phyloP scores from a whole-genome alignment of 2,113 vertebrate genomes.

The Arizona elegans region DNA sequence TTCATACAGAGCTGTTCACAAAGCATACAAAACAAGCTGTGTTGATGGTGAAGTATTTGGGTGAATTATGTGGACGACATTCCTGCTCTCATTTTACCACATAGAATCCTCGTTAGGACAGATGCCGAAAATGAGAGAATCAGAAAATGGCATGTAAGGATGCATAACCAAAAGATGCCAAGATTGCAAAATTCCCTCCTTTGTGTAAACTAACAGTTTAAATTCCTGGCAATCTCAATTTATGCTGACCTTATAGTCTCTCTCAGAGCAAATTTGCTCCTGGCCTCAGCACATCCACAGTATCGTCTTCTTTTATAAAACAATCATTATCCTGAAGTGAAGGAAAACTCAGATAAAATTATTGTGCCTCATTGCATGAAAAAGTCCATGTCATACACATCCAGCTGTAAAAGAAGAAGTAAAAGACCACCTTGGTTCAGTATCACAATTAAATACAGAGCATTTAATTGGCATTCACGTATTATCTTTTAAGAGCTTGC shows the following conservation, averaged over 20 bases:
- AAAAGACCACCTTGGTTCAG: background rate
- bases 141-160: constrained; percentile 3
- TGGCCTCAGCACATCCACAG: background rate
- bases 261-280: background rate
- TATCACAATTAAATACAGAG: background rate
- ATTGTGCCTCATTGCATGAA: background rate
- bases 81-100: constrained; percentile 16
- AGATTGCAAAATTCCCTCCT: background rate
- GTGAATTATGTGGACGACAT: background rate
- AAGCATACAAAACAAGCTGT: background rate
- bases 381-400: background rate
- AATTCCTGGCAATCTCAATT: constrained; percentile 1
- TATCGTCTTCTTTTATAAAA: background rate
- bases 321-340: background rate
- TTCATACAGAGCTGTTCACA: background rate
- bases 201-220: background rate
- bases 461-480: background rate
- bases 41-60: background rate
- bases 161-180: constrained; percentile 11
- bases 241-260: constrained; percentile 5
- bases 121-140: constrained; percentile 7
- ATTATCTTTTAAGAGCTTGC: background rate
- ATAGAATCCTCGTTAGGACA: constrained; percentile 11
- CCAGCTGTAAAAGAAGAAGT: background rate
- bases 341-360: background rate